A percentile compares a stretch with the other conserved stretches of the same genome.
Evolutionary conservation across 2,888 invertebrate genomes (phyloP).

Genomic region (Buathra laborator): DNA sequence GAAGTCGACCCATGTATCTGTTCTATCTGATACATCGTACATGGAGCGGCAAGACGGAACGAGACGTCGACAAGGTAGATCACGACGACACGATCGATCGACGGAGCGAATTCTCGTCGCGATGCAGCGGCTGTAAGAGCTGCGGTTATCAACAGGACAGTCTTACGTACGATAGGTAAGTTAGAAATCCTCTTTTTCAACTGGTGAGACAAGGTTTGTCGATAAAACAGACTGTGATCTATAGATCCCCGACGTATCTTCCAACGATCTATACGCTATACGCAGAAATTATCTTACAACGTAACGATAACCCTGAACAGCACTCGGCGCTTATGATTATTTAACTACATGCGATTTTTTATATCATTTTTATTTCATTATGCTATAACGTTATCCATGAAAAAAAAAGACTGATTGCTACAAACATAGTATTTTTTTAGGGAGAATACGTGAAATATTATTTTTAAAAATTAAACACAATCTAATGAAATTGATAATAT

Average conservation of each 20-base stretch:
- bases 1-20: constrained; percentile 86
- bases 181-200: constrained; percentile 17
- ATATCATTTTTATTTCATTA: too few relatives aligned
- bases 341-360: too few relatives aligned
- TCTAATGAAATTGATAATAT: too few relatives aligned
- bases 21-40: constrained; percentile 90
- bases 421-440: too few relatives aligned
- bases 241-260: constrained; percentile 10
- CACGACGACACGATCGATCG: constrained; percentile 77
- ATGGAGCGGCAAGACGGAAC: constrained; percentile 87
- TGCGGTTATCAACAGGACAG: constrained; percentile 82
- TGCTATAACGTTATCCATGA: too few relatives aligned
- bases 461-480: too few relatives aligned
- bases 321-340: background rate
- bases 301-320: background rate
- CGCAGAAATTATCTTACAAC: background rate
- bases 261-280: background rate
- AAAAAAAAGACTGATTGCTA: too few relatives aligned
- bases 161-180: constrained; percentile 82
- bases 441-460: too few relatives aligned
- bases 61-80: constrained; percentile 67
- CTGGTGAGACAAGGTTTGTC: background rate
- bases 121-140: constrained; percentile 81
- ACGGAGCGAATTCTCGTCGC: constrained; percentile 80
- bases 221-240: constrained; percentile 45